phyloP scores from a whole-genome alignment of 2,113 vertebrate species.

The Psephotus haematonotus region DNA sequence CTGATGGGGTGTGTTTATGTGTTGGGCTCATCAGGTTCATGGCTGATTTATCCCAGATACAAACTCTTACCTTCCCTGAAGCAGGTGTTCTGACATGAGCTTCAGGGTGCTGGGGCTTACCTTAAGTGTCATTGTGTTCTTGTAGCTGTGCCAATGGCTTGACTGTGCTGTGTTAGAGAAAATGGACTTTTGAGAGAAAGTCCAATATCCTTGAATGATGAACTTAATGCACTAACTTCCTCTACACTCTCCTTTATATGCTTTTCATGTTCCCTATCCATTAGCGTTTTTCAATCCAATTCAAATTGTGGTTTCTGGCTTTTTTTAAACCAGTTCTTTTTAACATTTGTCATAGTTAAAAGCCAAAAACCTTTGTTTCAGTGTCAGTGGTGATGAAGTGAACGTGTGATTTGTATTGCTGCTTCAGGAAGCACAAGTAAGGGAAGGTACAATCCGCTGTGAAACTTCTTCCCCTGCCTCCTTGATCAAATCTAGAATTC shows the following conservation, averaged over 20 bases:
- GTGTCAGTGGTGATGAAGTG: no score
- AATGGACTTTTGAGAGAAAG: neutral
- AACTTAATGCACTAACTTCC: neutral
- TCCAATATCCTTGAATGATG: neutral
- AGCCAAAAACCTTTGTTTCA: neutral
- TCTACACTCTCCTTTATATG: neutral
- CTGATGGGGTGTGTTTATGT: neutral
- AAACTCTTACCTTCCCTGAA: neutral
- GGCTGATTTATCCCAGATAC: neutral
- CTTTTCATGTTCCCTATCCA: neutral
- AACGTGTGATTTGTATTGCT: neutral
- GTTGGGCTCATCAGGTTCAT: neutral
- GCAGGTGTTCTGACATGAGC: neutral
- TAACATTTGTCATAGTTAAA: neutral
- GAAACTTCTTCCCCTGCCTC: neutral
- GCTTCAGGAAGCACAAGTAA: neutral
- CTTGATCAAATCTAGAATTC: neutral
- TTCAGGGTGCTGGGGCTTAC: neutral
- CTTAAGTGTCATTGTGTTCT: neutral
- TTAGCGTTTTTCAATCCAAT: neutral
- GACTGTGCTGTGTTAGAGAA: neutral
- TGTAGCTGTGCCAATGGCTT: fast-evolving
- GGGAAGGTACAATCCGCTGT: neutral
- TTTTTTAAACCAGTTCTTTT: neutral
- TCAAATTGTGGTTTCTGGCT: neutral